Evolutionary conservation across 2,888 invertebrate genomes (phyloP).

Genomic region (Spicauda simplicius): DNA sequence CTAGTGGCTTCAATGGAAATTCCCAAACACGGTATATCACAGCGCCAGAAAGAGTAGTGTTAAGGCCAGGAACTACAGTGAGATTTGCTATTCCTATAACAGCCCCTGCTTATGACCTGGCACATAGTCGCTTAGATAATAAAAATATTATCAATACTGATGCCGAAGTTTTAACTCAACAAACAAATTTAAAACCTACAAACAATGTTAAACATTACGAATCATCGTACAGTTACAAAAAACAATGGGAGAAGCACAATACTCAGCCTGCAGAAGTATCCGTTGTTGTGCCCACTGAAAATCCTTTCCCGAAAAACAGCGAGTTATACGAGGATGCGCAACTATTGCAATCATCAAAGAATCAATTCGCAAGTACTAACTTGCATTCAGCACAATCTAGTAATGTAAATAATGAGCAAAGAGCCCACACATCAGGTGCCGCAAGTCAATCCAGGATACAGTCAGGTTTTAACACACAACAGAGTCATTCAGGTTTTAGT

Average conservation of each 20-base stretch:
- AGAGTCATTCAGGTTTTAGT: constrained; percentile 46
- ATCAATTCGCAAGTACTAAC: constrained; percentile 47
- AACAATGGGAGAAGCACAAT: constrained; percentile 77
- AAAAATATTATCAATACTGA: constrained; percentile 61
- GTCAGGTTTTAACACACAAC: constrained; percentile 51
- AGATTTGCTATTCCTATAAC: constrained; percentile 61
- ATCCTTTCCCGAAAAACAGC: constrained; percentile 59
- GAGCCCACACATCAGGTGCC: constrained; percentile 52
- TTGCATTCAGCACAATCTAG: constrained; percentile 44
- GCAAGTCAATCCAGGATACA: constrained; percentile 54
- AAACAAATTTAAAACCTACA: constrained; percentile 45
- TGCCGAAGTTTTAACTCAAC: constrained; percentile 50
- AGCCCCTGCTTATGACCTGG: constrained; percentile 49
- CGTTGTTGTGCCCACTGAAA: constrained; percentile 54
- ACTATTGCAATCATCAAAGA: constrained; percentile 44
- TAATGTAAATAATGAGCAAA: constrained; percentile 41
- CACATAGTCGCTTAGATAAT: constrained; percentile 50
- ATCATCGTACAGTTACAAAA: constrained; percentile 71
- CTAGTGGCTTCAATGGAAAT: constrained; percentile 50
- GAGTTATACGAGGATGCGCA: constrained; percentile 64
- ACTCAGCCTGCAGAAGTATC: constrained; percentile 53
- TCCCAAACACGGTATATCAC: constrained; percentile 53
- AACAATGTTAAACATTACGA: constrained; percentile 65
- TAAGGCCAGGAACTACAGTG: constrained; percentile 64
- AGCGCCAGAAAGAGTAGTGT: constrained; percentile 62